phyloP scores from a whole-genome alignment of 1,140 invertebrate species.

The Orchestia grillus region DNA sequence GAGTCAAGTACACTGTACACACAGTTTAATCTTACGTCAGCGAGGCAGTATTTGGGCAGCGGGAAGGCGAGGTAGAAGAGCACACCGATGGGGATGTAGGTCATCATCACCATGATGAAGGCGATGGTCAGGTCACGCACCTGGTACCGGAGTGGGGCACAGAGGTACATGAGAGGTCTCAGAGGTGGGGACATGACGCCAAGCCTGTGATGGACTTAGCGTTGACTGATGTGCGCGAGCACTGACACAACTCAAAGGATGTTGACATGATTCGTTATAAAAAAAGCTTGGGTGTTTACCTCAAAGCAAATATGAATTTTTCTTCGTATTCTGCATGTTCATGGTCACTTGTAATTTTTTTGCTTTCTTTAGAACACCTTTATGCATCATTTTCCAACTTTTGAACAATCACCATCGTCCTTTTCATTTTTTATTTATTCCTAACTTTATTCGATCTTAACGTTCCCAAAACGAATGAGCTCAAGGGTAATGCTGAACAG shows the following conservation, averaged over 20 bases:
- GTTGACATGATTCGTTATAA: not conserved
- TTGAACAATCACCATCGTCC: no score
- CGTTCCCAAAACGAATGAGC: no score
- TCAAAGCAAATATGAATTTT: not conserved
- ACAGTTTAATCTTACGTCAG: constrained; percentile 83
- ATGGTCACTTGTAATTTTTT: no score
- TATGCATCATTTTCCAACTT: no score
- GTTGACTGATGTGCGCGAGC: not conserved
- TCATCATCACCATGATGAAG: constrained; percentile 84
- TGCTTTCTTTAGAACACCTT: no score
- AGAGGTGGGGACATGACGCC: no score
- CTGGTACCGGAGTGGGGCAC: constrained; percentile 74
- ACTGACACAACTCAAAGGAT: not conserved
- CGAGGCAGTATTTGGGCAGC: constrained; percentile 85
- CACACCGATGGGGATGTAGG: constrained; percentile 86
- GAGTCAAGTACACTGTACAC: not conserved
- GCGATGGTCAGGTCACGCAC: constrained; percentile 88
- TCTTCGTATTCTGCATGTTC: no score
- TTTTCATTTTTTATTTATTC: no score
- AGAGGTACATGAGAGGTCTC: not conserved
- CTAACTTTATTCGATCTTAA: no score
- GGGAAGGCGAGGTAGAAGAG: constrained; percentile 89
- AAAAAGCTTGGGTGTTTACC: not conserved
- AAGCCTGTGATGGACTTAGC: no score
- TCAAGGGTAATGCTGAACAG: no score